Evolutionary conservation across 2,888 invertebrate species (phyloP).

Genomic region (Argyresthia goedartella): DNA sequence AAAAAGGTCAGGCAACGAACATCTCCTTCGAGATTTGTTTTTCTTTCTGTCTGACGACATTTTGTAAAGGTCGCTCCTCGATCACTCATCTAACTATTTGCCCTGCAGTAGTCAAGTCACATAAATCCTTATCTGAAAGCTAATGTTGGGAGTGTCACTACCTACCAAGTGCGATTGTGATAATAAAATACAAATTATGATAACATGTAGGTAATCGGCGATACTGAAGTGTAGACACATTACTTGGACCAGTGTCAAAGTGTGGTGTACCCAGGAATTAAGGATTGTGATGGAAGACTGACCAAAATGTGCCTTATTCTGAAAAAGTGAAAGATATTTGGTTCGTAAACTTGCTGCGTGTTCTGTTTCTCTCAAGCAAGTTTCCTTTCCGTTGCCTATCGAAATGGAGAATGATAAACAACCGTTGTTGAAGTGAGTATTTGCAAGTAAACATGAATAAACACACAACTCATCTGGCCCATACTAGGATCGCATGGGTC

Average conservation of each 20-base stretch:
- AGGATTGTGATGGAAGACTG: background rate
- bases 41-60: too few species aligned
- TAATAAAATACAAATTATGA: background rate
- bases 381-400: background rate
- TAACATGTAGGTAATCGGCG: background rate
- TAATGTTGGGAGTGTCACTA: too few species aligned
- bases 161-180: background rate
- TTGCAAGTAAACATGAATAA: background rate
- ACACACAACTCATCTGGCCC: too few species aligned
- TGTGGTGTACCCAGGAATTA: background rate
- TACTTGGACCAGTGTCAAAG: background rate
- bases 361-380: background rate
- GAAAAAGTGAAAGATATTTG: background rate
- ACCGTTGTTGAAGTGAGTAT: slow-evolving; percentile 42
- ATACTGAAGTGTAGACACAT: background rate
- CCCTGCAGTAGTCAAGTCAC: too few species aligned
- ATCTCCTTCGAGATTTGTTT: too few species aligned
- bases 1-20: too few species aligned
- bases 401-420: slow-evolving; percentile 37
- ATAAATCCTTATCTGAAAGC: too few species aligned
- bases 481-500: too few species aligned
- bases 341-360: background rate
- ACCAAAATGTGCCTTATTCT: background rate
- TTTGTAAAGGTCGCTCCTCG: too few species aligned
- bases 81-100: too few species aligned